Conservation (phyloP, 1,140 invertebrate genomes). For the Brachionus manjavacas region DNA sequence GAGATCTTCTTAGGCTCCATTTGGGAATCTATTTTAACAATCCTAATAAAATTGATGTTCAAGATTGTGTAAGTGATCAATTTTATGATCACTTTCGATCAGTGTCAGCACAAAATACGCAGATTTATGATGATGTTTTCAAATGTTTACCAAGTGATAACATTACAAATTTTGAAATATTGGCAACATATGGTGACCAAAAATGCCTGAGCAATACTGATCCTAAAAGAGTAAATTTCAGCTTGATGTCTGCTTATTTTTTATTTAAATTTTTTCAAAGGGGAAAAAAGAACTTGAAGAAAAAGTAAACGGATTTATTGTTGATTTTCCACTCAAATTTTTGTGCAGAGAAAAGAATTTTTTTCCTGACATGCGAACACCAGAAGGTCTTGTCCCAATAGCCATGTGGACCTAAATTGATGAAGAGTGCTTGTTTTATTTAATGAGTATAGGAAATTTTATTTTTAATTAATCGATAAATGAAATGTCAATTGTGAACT, state of each 20-base stretch:
- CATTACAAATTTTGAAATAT: constrained; percentile 27
- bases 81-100: constrained; percentile 13
- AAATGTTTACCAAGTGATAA: constrained; percentile 21
- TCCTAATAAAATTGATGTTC: constrained; percentile 7
- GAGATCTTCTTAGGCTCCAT: background rate
- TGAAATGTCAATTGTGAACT: background rate
- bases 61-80: constrained; percentile 27
- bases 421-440: background rate
- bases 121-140: constrained; percentile 39
- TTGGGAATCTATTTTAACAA: constrained; percentile 35
- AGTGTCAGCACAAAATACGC: constrained; percentile 6
- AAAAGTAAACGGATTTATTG: constrained; percentile 22
- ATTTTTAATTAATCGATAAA: background rate
- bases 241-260: background rate
- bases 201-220: constrained; percentile 6
- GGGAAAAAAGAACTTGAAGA: constrained; percentile 26
- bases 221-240: background rate
- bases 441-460: no score
- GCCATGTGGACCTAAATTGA: constrained; percentile 11
- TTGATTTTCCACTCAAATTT: constrained; percentile 43
- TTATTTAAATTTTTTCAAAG: background rate
- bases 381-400: constrained; percentile 21
- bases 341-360: constrained; percentile 24
- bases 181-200: background rate
- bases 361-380: constrained; percentile 28